These are phyloP conservation scores for Chloroceryle aenea DNA, from an alignment of 2,113 vertebrate species.

Conservation along the genomic window DNA sequence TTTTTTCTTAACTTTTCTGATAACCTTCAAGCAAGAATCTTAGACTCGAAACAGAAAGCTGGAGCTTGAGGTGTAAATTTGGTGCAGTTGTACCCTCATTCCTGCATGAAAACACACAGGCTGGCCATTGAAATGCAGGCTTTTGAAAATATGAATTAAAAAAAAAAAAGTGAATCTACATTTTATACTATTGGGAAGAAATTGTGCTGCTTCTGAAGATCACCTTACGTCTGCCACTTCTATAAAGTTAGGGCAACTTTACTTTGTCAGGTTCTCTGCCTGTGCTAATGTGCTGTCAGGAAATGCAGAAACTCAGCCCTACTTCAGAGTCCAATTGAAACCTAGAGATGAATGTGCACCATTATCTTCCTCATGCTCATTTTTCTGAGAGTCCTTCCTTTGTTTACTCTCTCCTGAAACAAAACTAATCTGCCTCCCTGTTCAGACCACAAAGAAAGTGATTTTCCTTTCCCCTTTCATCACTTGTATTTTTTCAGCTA, in stretches of 20 bases:
- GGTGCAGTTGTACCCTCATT: background rate
- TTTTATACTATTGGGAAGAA: background rate
- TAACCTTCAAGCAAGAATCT: background rate
- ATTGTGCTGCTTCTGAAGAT: background rate
- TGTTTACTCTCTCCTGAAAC: background rate
- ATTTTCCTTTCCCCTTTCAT: constrained; percentile 38
- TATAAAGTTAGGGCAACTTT: background rate
- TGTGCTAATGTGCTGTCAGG: background rate
- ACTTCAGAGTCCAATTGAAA: background rate
- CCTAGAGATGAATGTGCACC: background rate
- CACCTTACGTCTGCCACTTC: background rate
- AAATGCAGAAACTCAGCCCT: background rate
- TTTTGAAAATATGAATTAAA: background rate
- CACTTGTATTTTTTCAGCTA: background rate
- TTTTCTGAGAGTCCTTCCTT: background rate
- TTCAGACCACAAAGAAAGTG: constrained; percentile 28
- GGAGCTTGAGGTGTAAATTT: background rate
- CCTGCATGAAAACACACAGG: background rate
- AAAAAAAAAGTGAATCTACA: background rate
- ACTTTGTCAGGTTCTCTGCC: background rate
- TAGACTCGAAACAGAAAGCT: background rate
- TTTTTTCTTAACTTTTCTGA: background rate
- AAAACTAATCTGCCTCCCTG: background rate
- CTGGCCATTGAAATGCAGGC: background rate
- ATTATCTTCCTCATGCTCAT: background rate